Percentiles rank a stretch among this genome's conserved stretches.
Conservation (phyloP, 2,888 invertebrate genomes). For the Notodonta dromedarius region DNA sequence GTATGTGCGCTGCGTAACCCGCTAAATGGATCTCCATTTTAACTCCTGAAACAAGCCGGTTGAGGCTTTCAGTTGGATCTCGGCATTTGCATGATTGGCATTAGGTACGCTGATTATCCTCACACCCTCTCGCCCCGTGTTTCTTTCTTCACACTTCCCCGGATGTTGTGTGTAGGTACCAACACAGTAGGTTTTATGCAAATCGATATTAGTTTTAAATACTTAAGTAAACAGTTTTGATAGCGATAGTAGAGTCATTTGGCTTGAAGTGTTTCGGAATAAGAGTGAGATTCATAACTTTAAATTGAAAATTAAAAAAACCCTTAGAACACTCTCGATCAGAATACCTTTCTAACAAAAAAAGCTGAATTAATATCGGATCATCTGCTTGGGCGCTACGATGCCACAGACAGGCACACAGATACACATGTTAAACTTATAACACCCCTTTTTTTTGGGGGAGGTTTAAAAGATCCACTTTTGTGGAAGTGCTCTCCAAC, state of each 20-base stretch:
- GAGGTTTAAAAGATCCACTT: no score
- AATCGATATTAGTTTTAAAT: conserved; percentile 61
- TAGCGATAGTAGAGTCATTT: conserved; percentile 3
- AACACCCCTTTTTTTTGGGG: no score
- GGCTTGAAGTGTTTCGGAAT: neutral
- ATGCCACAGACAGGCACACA: no score
- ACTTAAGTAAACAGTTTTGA: conserved; percentile 6
- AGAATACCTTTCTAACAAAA: no score
- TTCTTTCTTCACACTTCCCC: conserved; percentile 44
- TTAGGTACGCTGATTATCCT: conserved; percentile 76
- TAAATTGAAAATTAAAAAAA: no score
- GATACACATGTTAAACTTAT: no score
- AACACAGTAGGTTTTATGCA: conserved; percentile 50
- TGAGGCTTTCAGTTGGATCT: conserved; percentile 83
- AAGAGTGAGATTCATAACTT: neutral
- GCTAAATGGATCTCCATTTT: conserved; percentile 84
- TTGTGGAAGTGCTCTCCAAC: no score
- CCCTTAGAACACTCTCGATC: no score
- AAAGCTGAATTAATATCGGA: no score
- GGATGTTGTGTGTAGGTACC: conserved; percentile 10
- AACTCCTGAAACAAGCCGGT: conserved; percentile 84
- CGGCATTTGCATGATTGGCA: conserved; percentile 84
- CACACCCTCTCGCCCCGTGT: conserved; percentile 24
- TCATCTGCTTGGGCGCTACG: no score
- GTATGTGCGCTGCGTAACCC: conserved; percentile 81